phyloP scores from a whole-genome alignment of 2,888 invertebrate species.

The Hydriomena furcata region DNA sequence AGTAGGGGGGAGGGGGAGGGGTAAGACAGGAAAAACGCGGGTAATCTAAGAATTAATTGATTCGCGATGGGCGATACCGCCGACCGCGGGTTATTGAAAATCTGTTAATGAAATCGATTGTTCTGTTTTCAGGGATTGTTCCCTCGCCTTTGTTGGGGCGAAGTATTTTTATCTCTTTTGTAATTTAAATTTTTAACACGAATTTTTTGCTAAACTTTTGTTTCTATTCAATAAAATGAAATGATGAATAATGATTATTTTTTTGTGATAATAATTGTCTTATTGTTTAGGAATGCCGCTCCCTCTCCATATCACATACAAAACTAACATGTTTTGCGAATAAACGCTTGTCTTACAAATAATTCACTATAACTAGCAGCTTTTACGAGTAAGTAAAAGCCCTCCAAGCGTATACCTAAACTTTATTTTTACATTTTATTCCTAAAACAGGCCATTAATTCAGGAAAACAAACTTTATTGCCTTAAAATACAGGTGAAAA shows the following conservation, averaged over 20 bases:
- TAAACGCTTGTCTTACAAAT: conserved; percentile 44
- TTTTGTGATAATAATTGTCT: not conserved
- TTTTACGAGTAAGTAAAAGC: conserved; percentile 56
- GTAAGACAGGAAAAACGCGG: conserved; percentile 44
- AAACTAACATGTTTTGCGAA: too few relatives aligned
- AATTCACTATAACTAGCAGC: conserved; percentile 48
- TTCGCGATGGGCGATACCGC: conserved; percentile 36
- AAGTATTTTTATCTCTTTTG: conserved; percentile 10
- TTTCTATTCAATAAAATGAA: not conserved
- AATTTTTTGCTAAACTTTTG: conserved; percentile 2
- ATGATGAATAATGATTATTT: conserved; percentile 13
- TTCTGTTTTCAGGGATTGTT: conserved; percentile 15
- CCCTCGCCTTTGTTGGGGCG: conserved; percentile 5
- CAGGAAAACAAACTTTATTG: conserved; percentile 14
- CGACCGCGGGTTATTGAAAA: conserved; percentile 24
- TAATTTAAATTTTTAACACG: conserved; percentile 11
- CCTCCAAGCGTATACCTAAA: conserved; percentile 41
- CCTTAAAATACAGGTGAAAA: conserved; percentile 2
- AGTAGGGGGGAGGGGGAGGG: conserved; percentile 12
- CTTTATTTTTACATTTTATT: conserved; percentile 41
- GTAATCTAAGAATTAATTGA: conserved; percentile 59
- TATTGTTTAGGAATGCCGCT: too few relatives aligned
- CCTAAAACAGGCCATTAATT: conserved; percentile 23
- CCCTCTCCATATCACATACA: too few relatives aligned
- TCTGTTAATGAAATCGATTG: conserved; percentile 28